These are phyloP conservation scores for Penaeus indicus DNA, from an alignment of 1,140 invertebrate genomes.

Conservation along the genomic window DNA sequence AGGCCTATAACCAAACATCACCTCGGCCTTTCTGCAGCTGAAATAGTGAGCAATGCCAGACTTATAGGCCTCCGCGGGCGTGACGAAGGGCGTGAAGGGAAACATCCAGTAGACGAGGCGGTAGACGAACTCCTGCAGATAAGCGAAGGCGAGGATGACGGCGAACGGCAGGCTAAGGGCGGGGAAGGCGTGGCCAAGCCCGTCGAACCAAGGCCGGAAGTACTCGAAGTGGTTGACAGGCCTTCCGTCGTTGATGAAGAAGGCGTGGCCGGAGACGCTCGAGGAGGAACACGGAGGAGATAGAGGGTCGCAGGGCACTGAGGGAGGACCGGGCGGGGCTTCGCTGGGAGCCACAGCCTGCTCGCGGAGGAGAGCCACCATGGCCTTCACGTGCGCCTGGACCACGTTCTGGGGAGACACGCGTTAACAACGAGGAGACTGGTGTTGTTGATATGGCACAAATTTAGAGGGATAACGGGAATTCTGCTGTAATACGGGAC, in stretches of 20 bases:
- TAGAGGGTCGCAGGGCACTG: no score
- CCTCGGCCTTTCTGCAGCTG: slow-evolving; percentile 17
- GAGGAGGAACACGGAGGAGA: neutral
- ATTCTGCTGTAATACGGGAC: no score
- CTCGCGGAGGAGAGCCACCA: slow-evolving; percentile 27
- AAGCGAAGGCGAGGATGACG: slow-evolving; percentile 10
- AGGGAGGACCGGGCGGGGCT: neutral
- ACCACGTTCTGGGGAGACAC: slow-evolving; percentile 31
- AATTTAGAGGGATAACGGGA: no score
- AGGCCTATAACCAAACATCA: slow-evolving; percentile 18
- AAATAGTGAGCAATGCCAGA: slow-evolving; percentile 34
- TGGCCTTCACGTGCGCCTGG: slow-evolving; percentile 39
- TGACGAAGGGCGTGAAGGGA: slow-evolving; percentile 40
- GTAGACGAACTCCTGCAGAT: slow-evolving; percentile 36
- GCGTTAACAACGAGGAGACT: no score
- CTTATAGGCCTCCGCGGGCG: slow-evolving; percentile 38
- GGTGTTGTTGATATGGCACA: no score
- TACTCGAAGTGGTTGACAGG: slow-evolving; percentile 47
- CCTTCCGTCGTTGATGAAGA: slow-evolving; percentile 38
- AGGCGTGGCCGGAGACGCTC: slow-evolving; percentile 26
- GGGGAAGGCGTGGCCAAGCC: slow-evolving; percentile 33
- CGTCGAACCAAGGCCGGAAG: slow-evolving; percentile 38
- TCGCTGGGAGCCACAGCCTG: neutral
- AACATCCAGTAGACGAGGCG: neutral
- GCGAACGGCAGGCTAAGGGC: slow-evolving; percentile 2